Base-by-base conservation (phyloP, 2,797 vertebrate species). In the Gorsachius magnificus region DNA sequence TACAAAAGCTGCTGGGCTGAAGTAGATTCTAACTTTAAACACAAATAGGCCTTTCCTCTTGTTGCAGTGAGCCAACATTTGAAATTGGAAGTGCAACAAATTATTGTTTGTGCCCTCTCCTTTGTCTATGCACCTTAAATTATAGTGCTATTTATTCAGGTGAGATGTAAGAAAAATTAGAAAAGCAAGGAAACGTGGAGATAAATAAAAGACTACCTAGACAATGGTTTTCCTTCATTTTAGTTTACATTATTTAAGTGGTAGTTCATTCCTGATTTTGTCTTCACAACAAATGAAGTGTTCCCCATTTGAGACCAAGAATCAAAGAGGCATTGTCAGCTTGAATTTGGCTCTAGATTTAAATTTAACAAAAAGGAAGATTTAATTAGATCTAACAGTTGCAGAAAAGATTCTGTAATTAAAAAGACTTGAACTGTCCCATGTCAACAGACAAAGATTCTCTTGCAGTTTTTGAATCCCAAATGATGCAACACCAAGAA, bases 321-420 rank as follows among this genome's bases (percentile, higher is more conserved):
- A 76, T 91, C 56, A 93, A 89, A 92, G 76, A 88, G 16, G 36
- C 25, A 66, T 63, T 87, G 65, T 95, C 63, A 87, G 20, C 35
- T 90, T 86, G 60, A 93, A 91, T 96, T 87, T 90, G 29, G 29
- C 33, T 65, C 58, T 85, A 79, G n/a, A 51, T 86, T 69, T 91
- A 69, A 93, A 86, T 78, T 58, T 65, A 75, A 75, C 35, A 71
- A 89, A 81, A 89, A 63, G 6, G 21, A 83, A 87, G 65, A 64
- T 83, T 83, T 90, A 90, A 89, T 87, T 92, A 89, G 81, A 69
- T 33, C 21, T 83, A 88, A 68, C 53, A 90, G 72, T 81, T 50
- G 10, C n/a, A 72, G 46, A 48, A 83, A 90, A 76, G 13, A 24
- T 79, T 87, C 87, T 65, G 9, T 72, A 82, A 86, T 84, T 92